Evolutionary conservation across 2,113 vertebrate genomes (phyloP).

Genomic region (Nestor notabilis): DNA sequence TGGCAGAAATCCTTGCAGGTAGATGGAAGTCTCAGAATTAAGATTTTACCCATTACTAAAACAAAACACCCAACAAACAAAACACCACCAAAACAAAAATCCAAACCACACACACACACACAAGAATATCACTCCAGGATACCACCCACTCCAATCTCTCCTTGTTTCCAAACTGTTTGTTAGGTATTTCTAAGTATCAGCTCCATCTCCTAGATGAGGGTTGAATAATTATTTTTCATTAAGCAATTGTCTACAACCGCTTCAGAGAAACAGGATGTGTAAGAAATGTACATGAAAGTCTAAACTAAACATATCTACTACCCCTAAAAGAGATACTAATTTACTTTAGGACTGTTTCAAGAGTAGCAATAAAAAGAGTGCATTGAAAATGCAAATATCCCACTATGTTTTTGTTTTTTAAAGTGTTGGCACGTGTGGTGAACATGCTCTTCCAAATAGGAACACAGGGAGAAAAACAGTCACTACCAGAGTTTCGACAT

Average conservation of each 20-base stretch:
- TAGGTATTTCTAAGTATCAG: background rate
- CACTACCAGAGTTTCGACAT: background rate
- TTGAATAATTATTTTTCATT: background rate
- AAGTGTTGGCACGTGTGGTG: accelerated
- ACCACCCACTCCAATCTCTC: background rate
- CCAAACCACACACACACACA: background rate
- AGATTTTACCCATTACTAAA: background rate
- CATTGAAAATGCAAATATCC: background rate
- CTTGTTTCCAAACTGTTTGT: background rate
- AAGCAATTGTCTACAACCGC: background rate
- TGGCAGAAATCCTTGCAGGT: background rate
- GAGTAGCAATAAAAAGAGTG: background rate
- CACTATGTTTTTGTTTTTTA: background rate
- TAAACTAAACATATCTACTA: background rate
- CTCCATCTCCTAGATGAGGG: background rate
- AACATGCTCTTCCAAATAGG: background rate
- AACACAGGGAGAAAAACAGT: background rate
- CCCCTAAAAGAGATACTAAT: background rate
- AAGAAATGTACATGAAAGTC: background rate
- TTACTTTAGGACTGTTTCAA: background rate
- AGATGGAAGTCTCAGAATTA: background rate
- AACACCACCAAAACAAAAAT: background rate
- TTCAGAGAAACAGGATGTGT: background rate
- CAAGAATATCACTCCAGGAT: background rate
- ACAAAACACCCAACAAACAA: background rate